phyloP scores from a whole-genome alignment of 2,888 invertebrate species.

The Oligia strigilis region DNA sequence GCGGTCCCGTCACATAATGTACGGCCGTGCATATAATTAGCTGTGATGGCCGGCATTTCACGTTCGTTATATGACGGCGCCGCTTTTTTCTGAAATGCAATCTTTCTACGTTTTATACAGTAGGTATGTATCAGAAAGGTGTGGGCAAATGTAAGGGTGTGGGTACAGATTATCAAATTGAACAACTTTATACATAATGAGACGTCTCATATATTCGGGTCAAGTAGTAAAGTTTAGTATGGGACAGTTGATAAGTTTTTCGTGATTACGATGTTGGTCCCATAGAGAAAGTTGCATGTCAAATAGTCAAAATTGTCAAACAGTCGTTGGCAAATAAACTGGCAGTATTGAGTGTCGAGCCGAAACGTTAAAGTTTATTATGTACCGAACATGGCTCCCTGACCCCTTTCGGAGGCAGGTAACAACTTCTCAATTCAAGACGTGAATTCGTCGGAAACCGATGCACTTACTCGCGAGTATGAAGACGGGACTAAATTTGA shows the following conservation, averaged over 20 bases:
- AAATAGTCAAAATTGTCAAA: slow-evolving; percentile 14
- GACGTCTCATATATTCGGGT: not conserved
- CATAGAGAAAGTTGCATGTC: not conserved
- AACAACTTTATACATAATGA: not conserved
- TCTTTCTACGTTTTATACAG: not conserved
- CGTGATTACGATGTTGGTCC: not conserved
- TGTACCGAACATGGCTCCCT: slow-evolving; percentile 32
- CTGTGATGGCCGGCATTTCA: not conserved
- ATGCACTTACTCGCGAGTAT: slow-evolving; percentile 51
- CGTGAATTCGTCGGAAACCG: slow-evolving; percentile 43
- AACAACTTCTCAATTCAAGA: slow-evolving; percentile 59
- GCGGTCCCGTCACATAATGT: not conserved
- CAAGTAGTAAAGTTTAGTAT: not conserved
- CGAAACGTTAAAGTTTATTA: slow-evolving; percentile 46
- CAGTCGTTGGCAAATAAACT: slow-evolving; percentile 38
- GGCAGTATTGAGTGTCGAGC: slow-evolving; percentile 12
- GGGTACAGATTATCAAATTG: not conserved
- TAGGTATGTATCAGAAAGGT: not conserved
- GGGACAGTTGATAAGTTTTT: not conserved
- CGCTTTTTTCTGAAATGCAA: not conserved
- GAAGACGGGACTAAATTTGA: slow-evolving; percentile 37
- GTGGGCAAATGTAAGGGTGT: not conserved
- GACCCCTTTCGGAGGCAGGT: slow-evolving; percentile 49
- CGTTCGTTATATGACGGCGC: not conserved
- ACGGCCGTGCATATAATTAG: not conserved